phyloP scores from a whole-genome alignment of 2,113 vertebrate genomes.

The Cisticola juncidis region DNA sequence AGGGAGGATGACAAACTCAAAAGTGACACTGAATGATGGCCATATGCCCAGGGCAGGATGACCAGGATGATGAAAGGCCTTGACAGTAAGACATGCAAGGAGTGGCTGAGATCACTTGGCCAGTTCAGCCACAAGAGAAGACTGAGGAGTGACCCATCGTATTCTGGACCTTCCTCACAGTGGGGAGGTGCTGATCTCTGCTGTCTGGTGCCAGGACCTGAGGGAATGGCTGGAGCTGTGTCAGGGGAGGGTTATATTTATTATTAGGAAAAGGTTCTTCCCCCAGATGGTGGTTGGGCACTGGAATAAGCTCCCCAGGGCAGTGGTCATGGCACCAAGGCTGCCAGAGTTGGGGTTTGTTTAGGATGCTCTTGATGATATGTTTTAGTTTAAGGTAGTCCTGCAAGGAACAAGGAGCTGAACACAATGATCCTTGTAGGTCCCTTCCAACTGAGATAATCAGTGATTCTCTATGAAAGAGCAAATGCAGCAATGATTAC shows the following conservation, averaged over 20 bases:
- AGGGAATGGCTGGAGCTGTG: not conserved
- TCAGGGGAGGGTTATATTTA: not conserved
- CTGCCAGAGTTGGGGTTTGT: not conserved
- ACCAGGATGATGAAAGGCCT: not conserved
- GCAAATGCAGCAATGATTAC: not conserved
- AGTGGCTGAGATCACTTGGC: not conserved
- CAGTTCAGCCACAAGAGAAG: not conserved
- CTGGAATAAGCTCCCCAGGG: not conserved
- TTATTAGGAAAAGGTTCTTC: not conserved
- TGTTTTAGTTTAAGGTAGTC: not conserved
- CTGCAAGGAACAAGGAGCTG: not conserved
- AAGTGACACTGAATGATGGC: not conserved
- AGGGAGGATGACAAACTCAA: not conserved
- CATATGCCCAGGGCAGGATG: not conserved
- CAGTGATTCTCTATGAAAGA: not conserved
- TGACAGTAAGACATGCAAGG: fast-evolving
- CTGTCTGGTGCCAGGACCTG: not conserved
- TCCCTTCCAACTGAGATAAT: not conserved
- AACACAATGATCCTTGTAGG: not conserved
- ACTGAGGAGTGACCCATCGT: fast-evolving
- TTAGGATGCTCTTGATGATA: not conserved
- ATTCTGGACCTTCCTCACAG: not conserved
- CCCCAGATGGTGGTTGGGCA: not conserved
- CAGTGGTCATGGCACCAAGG: not conserved
- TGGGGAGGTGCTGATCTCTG: not conserved